phyloP scores from a whole-genome alignment of 1,140 invertebrate species.

The Cydia strobilella region DNA sequence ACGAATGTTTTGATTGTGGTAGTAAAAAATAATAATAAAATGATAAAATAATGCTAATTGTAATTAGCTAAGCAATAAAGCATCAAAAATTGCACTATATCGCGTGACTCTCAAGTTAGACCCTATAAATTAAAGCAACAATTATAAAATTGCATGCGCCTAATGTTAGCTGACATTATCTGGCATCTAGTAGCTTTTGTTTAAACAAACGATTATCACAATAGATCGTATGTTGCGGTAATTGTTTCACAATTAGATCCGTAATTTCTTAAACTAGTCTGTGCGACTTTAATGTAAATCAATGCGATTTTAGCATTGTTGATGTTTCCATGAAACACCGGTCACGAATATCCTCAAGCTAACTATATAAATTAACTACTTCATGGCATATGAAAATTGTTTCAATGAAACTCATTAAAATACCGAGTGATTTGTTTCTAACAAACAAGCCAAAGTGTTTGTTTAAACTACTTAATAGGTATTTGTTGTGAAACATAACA shows the following conservation, averaged over 20 bases:
- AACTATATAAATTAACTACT: constrained; percentile 16
- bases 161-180: constrained; percentile 25
- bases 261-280: neutral
- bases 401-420: neutral
- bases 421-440: neutral
- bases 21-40: too few species aligned
- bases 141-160: constrained; percentile 6
- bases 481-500: too few species aligned
- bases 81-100: neutral
- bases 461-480: too few species aligned
- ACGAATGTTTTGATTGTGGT: too few species aligned
- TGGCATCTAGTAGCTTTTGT: constrained; percentile 16
- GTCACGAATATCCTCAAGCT: constrained; percentile 35
- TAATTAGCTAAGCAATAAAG: neutral
- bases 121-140: constrained; percentile 8
- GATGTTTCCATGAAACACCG: constrained; percentile 18
- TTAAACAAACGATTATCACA: constrained; percentile 18
- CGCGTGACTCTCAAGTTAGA: neutral
- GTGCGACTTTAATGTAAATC: neutral
- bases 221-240: constrained; percentile 22
- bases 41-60: too few species aligned
- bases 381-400: neutral
- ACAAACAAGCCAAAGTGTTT: too few species aligned
- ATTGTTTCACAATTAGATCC: constrained; percentile 13
- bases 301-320: neutral